These are phyloP conservation scores for Rhopalosiphum nymphaeae DNA, from an alignment of 2,888 invertebrate species.

Conservation along the genomic window DNA sequence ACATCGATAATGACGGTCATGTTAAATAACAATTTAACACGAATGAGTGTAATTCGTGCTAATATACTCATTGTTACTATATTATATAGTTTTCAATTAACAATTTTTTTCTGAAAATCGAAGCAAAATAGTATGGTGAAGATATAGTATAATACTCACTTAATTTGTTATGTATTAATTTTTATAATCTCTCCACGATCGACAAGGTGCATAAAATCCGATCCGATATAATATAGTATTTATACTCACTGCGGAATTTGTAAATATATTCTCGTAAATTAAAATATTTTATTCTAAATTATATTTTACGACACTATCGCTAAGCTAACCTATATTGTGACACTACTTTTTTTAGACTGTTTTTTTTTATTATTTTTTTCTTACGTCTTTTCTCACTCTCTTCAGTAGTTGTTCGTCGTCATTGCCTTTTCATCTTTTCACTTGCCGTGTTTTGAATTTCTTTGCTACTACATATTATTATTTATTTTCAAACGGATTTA, in stretches of 20 bases:
- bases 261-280: neutral
- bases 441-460: neutral
- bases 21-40: neutral
- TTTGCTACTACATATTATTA: neutral
- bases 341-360: neutral
- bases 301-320: neutral
- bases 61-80: neutral
- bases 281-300: neutral
- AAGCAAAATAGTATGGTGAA: neutral
- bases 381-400: neutral
- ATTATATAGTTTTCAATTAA: neutral
- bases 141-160: neutral
- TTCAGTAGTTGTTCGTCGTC: neutral
- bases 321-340: neutral
- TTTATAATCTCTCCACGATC: neutral
- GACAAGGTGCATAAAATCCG: neutral
- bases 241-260: neutral
- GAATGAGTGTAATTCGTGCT: neutral
- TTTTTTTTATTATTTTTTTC: neutral
- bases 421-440: neutral
- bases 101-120: too few species aligned
- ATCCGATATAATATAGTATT: neutral
- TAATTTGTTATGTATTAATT: neutral
- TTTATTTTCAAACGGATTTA: conserved; percentile 1
- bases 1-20: neutral